Percentiles rank a stretch among this genome's conserved stretches.
Conservation (phyloP, 2,888 invertebrate species). For the Brenthis ino region DNA sequence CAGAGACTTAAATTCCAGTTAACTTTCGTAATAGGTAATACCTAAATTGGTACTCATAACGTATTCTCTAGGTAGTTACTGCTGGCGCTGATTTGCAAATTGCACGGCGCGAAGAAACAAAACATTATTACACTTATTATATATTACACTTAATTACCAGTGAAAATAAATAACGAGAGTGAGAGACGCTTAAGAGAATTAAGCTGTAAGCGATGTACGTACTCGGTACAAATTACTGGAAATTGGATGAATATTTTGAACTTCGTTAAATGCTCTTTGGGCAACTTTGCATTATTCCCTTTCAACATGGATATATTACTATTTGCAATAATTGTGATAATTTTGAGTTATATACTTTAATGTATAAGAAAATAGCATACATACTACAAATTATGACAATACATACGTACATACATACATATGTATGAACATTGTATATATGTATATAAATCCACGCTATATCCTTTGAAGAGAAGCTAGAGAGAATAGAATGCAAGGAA, state of each 20-base stretch:
- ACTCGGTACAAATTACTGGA: constrained; percentile 27
- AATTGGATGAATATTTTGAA: too few relatives aligned
- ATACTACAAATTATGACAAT: too few relatives aligned
- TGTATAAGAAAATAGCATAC: too few relatives aligned
- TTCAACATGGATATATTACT: too few relatives aligned
- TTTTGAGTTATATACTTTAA: too few relatives aligned
- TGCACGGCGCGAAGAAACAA: constrained; percentile 25
- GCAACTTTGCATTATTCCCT: too few relatives aligned
- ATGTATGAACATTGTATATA: too few relatives aligned
- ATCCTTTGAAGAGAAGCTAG: too few relatives aligned
- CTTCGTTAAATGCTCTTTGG: too few relatives aligned
- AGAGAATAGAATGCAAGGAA: constrained; percentile 52
- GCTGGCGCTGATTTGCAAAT: constrained; percentile 26
- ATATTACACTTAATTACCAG: constrained; percentile 20
- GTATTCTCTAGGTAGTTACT: constrained; percentile 43
- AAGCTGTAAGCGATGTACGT: constrained; percentile 45
- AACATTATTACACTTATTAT: background rate
- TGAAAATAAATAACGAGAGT: constrained; percentile 19
- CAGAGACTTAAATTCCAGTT: background rate
- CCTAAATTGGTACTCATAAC: constrained; percentile 44
- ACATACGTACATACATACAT: too few relatives aligned
- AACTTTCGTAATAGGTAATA: constrained; percentile 26
- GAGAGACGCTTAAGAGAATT: constrained; percentile 32
- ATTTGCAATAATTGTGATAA: too few relatives aligned
- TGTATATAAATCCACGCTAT: too few relatives aligned